Evolutionary conservation across 1,140 invertebrate species (phyloP), one percentile per base, ranked within the genome.

Genomic region (Pogonomyrmex californicus): DNA sequence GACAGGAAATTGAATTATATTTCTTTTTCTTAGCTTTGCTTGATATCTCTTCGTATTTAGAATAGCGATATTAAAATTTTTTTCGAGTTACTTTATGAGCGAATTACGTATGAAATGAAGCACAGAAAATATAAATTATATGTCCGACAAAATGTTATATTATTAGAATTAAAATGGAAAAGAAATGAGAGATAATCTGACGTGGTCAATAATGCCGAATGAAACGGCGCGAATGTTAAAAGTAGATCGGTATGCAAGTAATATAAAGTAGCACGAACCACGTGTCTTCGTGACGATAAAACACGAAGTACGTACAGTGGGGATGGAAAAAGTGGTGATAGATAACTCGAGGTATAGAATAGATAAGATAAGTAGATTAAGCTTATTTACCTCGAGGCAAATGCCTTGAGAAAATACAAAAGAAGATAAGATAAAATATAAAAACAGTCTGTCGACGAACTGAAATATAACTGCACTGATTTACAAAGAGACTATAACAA

Each of bases 201-300:
- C 10, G 23, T 33, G 41, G 44, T 38, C 23, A n/a, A 10, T 36
- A 44, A 58, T 4, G 14, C 38, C 33, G 47, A 83, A n/a, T 49
- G 56, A 70, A 5, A 38, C 38, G 9, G 51, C 23, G 49, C 33
- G 36, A 75, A 60, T 73, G 60, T 73, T 73, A 71, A 82, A 82
- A 73, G 66, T 82, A 49, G 79, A 83, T 83, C 68, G 79, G 30
- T 38, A 83, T 44, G 17, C 49, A 75, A 83, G 71, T 30, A 2
- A 6, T 14, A n/a, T 75, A 75, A 75, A 75, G 79, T 83, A 60
- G 79, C 33, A 83, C 79, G 41, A 41, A 75, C 79, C 68, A 83
- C 79, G 79, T 83, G 79, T 83, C 41, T 23, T 33, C 41, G 65
- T 56, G 54, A 47, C 41, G 54, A 83, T 83, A 83, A 62, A 83